Base-by-base conservation (phyloP, 2,113 vertebrate species). In the Scophthalmus maximus region DNA sequence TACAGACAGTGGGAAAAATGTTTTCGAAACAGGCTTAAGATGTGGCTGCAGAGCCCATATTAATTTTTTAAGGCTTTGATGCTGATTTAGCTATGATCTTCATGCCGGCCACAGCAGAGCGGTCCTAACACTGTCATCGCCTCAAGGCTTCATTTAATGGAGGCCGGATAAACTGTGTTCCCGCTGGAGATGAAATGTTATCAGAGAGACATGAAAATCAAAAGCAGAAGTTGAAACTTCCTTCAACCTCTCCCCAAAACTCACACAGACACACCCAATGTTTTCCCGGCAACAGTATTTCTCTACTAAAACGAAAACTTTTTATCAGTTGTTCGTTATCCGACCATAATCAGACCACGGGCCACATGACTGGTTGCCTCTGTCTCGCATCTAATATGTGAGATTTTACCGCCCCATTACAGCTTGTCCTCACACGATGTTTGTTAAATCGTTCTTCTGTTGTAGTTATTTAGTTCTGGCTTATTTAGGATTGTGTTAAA, bases 141-240 rank as follows among this genome's bases (percentile, higher is more conserved):
- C 83, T 70, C 34, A 34, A 63, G 85, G 78, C 65, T 68, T 76
- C 72, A 78, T 61, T 79, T 73, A 78, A 68, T 22, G 44, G 26
- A 62, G 74, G 68, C 60, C 3, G 52, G 83, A 82, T 82, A 78
- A 89, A 78, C 60, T 73, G 65, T 78, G 69, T 79, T 81, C 71
- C 83, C 15, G 26, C 59, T 74, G 68, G 61, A 88, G 61, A 83
- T 81, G 63, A 87, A 87, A 87, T 85, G 69, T 79, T 86, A 68
- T 80, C 70, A 60, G 66, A 77, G 66, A 77, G 59, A 52, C 49
- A 32, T 42, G 70, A 40, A 85, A 82, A 84, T 85, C 68, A 61
- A 84, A 90, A 80, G 71, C 82, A 88, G 79, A 81, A 73, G 59
- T 49, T 63, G 8, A 65, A 56, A 67, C 36, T 38, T 14, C 5